Evolutionary conservation across 1,140 invertebrate species (phyloP).

Genomic region (Lucilia sericata): DNA sequence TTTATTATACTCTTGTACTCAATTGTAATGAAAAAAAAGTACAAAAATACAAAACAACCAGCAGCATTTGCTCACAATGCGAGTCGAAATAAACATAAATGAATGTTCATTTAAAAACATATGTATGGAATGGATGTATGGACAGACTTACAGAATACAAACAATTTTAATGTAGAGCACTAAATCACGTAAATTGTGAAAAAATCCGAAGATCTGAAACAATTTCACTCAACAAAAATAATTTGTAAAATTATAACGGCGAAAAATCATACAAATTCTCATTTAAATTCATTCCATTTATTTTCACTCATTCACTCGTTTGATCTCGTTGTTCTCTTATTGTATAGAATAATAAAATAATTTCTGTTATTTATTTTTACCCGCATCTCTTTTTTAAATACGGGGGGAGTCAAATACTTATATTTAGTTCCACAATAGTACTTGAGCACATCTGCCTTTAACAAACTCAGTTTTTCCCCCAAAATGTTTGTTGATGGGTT

Average conservation of each 20-base stretch:
- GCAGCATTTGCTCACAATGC: conserved; percentile 3
- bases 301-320: background rate
- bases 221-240: background rate
- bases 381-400: conserved; percentile 1
- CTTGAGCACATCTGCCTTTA: background rate
- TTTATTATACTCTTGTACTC: background rate
- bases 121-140: background rate
- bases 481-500: background rate
- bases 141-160: background rate
- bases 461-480: background rate
- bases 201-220: background rate
- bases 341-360: background rate
- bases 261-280: conserved; percentile 24
- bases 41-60: background rate
- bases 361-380: conserved; percentile 19
- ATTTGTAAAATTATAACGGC: conserved; percentile 19
- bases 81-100: background rate
- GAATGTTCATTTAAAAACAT: background rate
- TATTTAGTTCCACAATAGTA: background rate
- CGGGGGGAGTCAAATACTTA: too few relatives aligned
- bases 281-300: background rate
- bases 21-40: background rate
- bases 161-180: background rate
- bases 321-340: background rate
- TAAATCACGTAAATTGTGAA: background rate